Percentiles rank a stretch among this genome's conserved stretches.
These are phyloP conservation scores for Calonectris borealis DNA, from an alignment of 2,113 vertebrate species.

Conservation along the genomic window DNA sequence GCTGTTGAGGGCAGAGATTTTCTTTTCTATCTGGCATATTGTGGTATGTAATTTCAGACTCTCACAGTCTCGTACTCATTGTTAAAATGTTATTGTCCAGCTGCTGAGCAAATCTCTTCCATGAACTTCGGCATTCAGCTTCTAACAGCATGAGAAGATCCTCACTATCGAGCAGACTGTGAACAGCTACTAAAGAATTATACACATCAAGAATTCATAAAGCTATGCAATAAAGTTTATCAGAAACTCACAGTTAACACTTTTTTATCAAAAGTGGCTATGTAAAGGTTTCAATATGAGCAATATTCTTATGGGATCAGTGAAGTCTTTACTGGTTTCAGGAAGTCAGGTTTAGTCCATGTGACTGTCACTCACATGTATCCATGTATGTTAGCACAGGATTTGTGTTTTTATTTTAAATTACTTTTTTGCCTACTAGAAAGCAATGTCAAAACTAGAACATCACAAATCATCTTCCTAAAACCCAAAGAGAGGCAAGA, in stretches of 20 bases:
- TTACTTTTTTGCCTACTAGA: neutral
- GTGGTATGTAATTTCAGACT: neutral
- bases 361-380: neutral
- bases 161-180: neutral
- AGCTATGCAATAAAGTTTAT: slow-evolving; percentile 6
- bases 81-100: neutral
- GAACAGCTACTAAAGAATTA: neutral
- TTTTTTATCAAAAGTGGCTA: slow-evolving; percentile 3
- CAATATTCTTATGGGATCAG: neutral
- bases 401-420: slow-evolving; percentile 33
- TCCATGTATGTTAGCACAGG: neutral
- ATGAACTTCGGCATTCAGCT: neutral
- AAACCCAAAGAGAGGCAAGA: neutral
- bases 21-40: neutral
- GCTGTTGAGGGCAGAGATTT: neutral
- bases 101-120: neutral
- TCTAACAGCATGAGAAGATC: neutral
- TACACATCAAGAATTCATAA: slow-evolving; percentile 9
- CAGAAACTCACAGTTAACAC: neutral
- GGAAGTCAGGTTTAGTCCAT: neutral
- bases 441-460: neutral
- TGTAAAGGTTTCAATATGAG: neutral
- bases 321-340: neutral
- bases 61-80: neutral
- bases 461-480: neutral